phyloP scores from a whole-genome alignment of 2,888 invertebrate species.

The Iselma pallidipennis region DNA sequence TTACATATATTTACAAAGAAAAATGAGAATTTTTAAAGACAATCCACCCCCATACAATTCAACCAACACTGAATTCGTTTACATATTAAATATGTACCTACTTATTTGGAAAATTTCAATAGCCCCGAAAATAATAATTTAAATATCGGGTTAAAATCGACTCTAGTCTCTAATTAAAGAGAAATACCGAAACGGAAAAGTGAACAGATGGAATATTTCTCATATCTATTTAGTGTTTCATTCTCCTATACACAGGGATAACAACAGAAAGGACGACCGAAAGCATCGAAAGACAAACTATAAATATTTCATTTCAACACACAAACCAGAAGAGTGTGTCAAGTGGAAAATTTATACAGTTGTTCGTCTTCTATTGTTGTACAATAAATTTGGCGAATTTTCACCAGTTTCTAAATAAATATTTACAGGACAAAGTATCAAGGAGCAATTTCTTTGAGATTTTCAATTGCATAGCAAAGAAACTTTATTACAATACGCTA shows the following conservation, averaged over 20 bases:
- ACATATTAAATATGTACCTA: not conserved
- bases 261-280: not conserved
- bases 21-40: not conserved
- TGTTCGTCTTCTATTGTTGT: not conserved
- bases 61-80: not conserved
- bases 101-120: not conserved
- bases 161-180: not conserved
- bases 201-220: not conserved
- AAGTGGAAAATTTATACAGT: slow-evolving; percentile 2
- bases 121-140: not conserved
- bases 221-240: not conserved
- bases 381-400: not conserved
- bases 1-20: not conserved
- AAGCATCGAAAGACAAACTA: not conserved
- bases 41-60: not conserved
- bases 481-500: too few species aligned
- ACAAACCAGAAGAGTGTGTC: not conserved
- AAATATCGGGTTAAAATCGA: too few species aligned
- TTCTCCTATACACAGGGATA: not conserved
- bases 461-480: not conserved
- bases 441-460: not conserved
- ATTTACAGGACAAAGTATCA: not conserved
- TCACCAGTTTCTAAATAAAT: not conserved
- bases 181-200: not conserved
- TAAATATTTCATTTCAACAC: slow-evolving; percentile 1